A percentile compares a stretch with the other conserved stretches of the same genome.
These are phyloP conservation scores for Cybosia mesomella DNA, from an alignment of 2,888 invertebrate genomes.

Conservation along the genomic window DNA sequence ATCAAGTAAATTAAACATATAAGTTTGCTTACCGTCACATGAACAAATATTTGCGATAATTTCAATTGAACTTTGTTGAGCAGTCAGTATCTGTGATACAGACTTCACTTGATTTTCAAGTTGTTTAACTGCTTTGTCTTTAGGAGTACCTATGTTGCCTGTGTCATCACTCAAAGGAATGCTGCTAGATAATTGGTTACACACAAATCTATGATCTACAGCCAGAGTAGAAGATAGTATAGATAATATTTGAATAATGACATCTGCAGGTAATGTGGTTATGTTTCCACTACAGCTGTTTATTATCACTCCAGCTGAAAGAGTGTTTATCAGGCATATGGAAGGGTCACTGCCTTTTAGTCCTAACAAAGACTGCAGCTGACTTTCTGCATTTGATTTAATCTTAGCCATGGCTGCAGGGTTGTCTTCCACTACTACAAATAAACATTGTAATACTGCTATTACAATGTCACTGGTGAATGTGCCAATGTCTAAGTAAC, in stretches of 20 bases:
- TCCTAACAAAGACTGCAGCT: conserved; percentile 74
- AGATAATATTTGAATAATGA: conserved; percentile 81
- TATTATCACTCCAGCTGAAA: conserved; percentile 87
- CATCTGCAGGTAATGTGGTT: conserved; percentile 71
- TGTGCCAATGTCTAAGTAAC: conserved; percentile 86
- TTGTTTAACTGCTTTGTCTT: conserved; percentile 72
- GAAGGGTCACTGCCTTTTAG: conserved; percentile 76
- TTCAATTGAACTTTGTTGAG: conserved; percentile 90
- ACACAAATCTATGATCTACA: conserved; percentile 82
- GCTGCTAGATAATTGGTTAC: conserved; percentile 81
- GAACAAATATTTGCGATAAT: conserved; percentile 91
- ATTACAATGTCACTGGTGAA: conserved; percentile 87
- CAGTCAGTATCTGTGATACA: conserved; percentile 87
- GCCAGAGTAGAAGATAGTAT: conserved; percentile 84
- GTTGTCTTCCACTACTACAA: conserved; percentile 91
- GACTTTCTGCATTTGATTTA: conserved; percentile 78
- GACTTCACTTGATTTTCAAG: conserved; percentile 82
- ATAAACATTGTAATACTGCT: conserved; percentile 89
- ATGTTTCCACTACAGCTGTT: conserved; percentile 83
- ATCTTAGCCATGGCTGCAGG: conserved; percentile 84
- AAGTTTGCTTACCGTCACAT: conserved; percentile 84
- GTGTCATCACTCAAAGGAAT: conserved; percentile 74
- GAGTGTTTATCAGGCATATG: conserved; percentile 82
- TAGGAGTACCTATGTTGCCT: conserved; percentile 66
- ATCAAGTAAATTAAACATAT: not conserved